Conservation (phyloP, 2,888 invertebrate species). For the Callimorpha dominula region DNA sequence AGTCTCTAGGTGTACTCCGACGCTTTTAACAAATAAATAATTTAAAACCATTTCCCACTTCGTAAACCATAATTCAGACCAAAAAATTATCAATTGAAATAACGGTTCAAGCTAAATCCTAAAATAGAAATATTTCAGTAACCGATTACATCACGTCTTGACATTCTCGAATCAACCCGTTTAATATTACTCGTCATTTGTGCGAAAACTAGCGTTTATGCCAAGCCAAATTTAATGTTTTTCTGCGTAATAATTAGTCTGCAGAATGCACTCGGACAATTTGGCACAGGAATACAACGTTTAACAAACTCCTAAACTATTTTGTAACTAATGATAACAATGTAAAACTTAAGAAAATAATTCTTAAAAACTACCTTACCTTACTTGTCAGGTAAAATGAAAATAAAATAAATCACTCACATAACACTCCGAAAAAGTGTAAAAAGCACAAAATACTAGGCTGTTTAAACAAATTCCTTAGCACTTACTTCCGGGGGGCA, state of each 20-base stretch:
- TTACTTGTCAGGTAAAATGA: conserved; percentile 14
- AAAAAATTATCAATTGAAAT: conserved; percentile 63
- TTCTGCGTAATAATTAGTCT: conserved; percentile 72
- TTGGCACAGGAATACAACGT: conserved; percentile 55
- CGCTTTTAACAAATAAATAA: not conserved
- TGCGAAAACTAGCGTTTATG: conserved; percentile 70
- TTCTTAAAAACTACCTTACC: conserved; percentile 46
- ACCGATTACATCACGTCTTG: conserved; percentile 76
- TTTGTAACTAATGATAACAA: conserved; percentile 30
- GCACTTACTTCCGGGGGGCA: conserved; percentile 75
- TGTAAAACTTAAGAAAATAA: conserved; percentile 6
- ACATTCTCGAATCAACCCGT: conserved; percentile 70
- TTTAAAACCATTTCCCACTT: not conserved
- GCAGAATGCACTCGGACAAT: conserved; percentile 55
- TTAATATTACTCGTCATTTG: conserved; percentile 73
- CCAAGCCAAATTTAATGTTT: conserved; percentile 77
- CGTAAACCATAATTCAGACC: not conserved
- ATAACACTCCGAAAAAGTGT: conserved; percentile 53
- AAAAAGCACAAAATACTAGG: conserved; percentile 45
- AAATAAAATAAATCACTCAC: conserved; percentile 48
- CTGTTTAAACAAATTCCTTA: conserved; percentile 58
- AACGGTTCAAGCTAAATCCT: conserved; percentile 66
- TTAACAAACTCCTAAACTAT: conserved; percentile 25
- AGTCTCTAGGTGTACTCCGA: not conserved
- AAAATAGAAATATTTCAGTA: conserved; percentile 76